Evolutionary conservation across 2,797 vertebrate genomes (phyloP).

Genomic region (Aselliscus stoliczkanus): DNA sequence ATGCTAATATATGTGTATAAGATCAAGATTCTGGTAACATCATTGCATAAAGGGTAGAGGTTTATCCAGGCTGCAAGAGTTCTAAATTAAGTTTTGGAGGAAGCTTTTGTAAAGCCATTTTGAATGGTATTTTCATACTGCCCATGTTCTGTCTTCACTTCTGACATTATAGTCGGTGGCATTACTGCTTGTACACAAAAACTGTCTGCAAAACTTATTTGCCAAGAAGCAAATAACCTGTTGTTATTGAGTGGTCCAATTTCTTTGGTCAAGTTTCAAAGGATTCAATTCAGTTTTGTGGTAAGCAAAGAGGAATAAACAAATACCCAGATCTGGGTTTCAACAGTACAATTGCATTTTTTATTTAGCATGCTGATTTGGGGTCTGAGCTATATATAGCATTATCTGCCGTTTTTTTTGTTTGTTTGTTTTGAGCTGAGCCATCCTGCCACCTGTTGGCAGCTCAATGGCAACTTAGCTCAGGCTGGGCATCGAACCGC

Average conservation of each 20-base stretch:
- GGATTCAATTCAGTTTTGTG: neutral
- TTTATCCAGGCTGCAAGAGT: neutral
- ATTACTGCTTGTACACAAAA: neutral
- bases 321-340: neutral
- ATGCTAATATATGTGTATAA: neutral
- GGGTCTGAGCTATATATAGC: neutral
- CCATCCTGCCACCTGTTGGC: no score
- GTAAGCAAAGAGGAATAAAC: neutral
- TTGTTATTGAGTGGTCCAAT: neutral
- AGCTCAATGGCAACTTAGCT: no score
- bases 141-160: neutral
- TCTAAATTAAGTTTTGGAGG: neutral
- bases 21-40: neutral
- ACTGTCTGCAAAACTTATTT: neutral
- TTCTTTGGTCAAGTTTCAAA: conserved; percentile 17
- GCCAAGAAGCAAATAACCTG: neutral
- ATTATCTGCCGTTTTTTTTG: no score
- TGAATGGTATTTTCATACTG: neutral
- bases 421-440: no score
- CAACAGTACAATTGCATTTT: neutral
- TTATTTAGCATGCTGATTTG: neutral
- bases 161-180: neutral
- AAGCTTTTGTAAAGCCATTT: neutral
- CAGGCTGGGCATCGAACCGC: no score
- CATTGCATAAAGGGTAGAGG: neutral